phyloP scores from a whole-genome alignment of 2,888 invertebrate genomes.

The Abrostola triplasia region DNA sequence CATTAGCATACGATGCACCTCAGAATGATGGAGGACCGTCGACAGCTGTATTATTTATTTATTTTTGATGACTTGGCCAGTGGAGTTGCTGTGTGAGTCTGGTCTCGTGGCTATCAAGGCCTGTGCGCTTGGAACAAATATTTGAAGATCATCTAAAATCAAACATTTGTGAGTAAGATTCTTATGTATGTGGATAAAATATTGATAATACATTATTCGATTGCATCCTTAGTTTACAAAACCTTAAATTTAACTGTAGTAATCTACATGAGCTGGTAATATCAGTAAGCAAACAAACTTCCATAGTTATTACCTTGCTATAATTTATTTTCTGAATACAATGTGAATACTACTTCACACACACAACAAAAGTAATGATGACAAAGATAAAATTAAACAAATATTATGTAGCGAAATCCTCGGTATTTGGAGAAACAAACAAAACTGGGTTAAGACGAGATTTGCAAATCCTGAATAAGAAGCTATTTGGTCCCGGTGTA shows the following conservation, averaged over 20 bases:
- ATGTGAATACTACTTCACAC: neutral
- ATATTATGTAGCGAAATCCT: conserved; percentile 32
- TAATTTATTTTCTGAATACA: neutral
- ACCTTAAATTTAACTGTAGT: too few species aligned
- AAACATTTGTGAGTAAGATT: too few species aligned
- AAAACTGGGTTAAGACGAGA: conserved; percentile 66
- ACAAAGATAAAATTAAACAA: conserved; percentile 40
- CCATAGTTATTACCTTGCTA: neutral
- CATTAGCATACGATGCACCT: neutral
- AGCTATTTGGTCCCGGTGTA: conserved; percentile 49
- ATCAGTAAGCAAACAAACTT: neutral
- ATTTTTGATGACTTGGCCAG: too few species aligned
- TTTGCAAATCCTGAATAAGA: conserved; percentile 61
- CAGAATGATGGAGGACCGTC: neutral
- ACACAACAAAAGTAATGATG: conserved; percentile 1
- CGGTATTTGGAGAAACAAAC: conserved; percentile 24
- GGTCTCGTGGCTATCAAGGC: too few species aligned
- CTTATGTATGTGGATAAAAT: too few species aligned
- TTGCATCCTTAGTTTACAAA: too few species aligned
- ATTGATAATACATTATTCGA: too few species aligned
- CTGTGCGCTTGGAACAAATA: too few species aligned
- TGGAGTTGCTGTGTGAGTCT: too few species aligned
- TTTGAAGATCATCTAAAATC: too few species aligned
- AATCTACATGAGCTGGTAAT: too few species aligned
- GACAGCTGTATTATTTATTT: too few species aligned